Evolutionary conservation across 2,797 vertebrate genomes (phyloP).

Genomic region (Prunella strophiata): DNA sequence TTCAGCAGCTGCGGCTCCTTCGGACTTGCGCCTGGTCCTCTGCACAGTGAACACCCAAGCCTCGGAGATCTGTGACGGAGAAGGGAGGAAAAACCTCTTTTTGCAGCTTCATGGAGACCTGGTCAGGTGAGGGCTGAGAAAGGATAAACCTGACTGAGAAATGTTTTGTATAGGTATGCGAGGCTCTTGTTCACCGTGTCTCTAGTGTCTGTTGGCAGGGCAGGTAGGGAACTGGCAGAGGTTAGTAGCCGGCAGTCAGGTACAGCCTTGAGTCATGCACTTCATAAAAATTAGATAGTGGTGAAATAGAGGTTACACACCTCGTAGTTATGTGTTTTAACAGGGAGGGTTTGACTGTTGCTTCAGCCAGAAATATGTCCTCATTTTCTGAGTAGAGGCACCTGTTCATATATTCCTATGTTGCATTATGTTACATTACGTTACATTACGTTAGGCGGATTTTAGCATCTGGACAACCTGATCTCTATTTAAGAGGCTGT

Average conservation of each 20-base stretch:
- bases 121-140: constrained; percentile 82
- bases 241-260: too few relatives aligned
- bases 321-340: not conserved
- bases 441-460: fast-evolving
- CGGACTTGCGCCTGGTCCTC: constrained; percentile 89
- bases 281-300: not conserved
- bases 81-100: constrained; percentile 84
- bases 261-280: not conserved
- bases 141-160: not conserved
- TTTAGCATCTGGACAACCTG: not conserved
- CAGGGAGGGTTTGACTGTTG: not conserved
- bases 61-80: constrained; percentile 89
- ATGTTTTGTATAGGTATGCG: fast-evolving
- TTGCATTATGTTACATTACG: too few relatives aligned
- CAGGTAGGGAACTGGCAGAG: not conserved
- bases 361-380: not conserved
- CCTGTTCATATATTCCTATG: fast-evolving
- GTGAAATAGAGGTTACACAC: not conserved
- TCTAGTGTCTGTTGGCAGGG: fast-evolving
- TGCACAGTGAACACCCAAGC: constrained; percentile 90
- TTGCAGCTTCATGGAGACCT: constrained; percentile 94
- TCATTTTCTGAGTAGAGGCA: not conserved
- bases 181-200: fast-evolving
- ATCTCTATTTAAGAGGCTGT: not conserved
- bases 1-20: constrained; percentile 19